Conservation (phyloP, 1,140 invertebrate species). For the Aphelinus certus region DNA sequence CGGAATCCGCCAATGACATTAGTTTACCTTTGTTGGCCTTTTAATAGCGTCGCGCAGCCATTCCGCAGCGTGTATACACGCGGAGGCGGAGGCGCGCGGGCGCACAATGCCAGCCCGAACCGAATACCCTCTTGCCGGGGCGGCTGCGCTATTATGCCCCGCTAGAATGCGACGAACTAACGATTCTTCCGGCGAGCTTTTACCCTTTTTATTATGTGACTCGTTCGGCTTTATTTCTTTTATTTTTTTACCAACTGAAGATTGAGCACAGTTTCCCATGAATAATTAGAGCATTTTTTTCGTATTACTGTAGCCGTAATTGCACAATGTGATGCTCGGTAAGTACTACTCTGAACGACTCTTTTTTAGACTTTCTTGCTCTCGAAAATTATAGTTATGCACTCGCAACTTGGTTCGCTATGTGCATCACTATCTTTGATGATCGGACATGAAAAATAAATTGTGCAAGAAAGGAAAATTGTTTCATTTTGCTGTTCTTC, state of each 20-base stretch:
- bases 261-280: background rate
- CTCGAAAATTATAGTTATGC: too few species aligned
- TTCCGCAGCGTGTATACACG: conserved; percentile 15
- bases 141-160: conserved; percentile 1
- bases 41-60: conserved; percentile 24
- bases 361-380: too few species aligned
- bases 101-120: background rate
- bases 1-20: conserved; percentile 27
- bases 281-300: background rate
- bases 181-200: conserved; percentile 11
- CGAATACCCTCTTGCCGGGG: too few species aligned
- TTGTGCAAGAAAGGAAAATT: too few species aligned
- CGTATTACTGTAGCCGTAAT: too few species aligned
- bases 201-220: background rate
- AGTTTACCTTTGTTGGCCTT: conserved; percentile 35
- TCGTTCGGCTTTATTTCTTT: background rate
- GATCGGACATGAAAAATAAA: too few species aligned
- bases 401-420: too few species aligned
- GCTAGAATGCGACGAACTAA: background rate
- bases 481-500: too few species aligned
- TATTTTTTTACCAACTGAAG: background rate
- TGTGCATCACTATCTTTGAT: too few species aligned
- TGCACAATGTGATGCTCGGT: too few species aligned
- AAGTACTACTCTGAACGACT: too few species aligned
- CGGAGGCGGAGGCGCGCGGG: conserved; percentile 4